These are phyloP conservation scores for Bombyx mori DNA, from an alignment of 1,140 invertebrate genomes.

Conservation along the genomic window ASM3026992v2 NC_085111.1:12222001-12222500, in stretches of 20 bases:
- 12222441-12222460: conserved; percentile 79
- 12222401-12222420: conserved; percentile 84
- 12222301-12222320: no score
- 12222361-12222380: no score
- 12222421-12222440: conserved; percentile 83
- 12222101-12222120: not conserved
- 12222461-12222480: conserved; percentile 79
- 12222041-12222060: conserved; percentile 81
- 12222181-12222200: no score
- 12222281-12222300: no score
- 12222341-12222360: no score
- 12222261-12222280: no score
- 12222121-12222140: not conserved
- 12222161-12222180: no score
- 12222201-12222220: no score
- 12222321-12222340: no score
- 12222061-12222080: conserved; percentile 3
- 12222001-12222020: conserved; percentile 84
- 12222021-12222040: conserved; percentile 91
- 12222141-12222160: no score
- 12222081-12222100: not conserved
- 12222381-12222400: not conserved
- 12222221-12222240: no score
- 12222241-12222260: no score
- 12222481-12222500: conserved; percentile 74